Percentiles rank a stretch among this genome's conserved stretches.
Conservation (phyloP, 1,140 invertebrate species). For the Microplitis demolitor region DNA sequence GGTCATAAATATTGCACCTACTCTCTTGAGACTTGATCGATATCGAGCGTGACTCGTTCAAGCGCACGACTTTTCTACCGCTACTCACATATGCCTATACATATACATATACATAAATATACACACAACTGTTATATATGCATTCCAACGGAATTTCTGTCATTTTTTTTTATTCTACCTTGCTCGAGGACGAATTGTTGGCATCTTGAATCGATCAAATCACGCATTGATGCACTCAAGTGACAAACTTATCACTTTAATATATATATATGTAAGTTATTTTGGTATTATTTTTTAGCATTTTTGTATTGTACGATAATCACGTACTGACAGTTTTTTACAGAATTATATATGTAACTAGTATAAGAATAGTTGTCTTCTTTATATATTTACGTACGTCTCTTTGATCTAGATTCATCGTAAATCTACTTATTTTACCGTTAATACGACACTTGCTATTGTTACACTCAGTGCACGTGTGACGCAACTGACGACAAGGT, state of each 20-base stretch:
- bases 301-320: too few relatives aligned
- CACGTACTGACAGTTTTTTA: too few relatives aligned
- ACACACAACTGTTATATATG: not conserved
- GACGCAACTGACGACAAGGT: too few relatives aligned
- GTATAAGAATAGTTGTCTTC: too few relatives aligned
- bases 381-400: too few relatives aligned
- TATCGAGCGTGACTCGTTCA: slow-evolving; percentile 5
- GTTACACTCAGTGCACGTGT: too few relatives aligned
- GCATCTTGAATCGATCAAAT: not conserved
- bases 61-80: not conserved
- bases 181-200: not conserved
- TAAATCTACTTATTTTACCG: too few relatives aligned
- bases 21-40: slow-evolving; percentile 14
- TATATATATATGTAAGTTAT: not conserved
- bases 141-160: not conserved
- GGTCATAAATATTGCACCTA: slow-evolving; percentile 19
- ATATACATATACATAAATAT: not conserved
- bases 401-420: too few relatives aligned
- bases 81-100: not conserved
- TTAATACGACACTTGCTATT: too few relatives aligned
- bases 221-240: not conserved
- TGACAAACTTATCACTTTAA: not conserved
- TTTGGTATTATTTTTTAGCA: not conserved
- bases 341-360: too few relatives aligned
- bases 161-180: not conserved